Evolutionary conservation across 1,140 invertebrate species (phyloP), one percentile per base, ranked within the genome.

Genomic region (Myzus persicae): DNA sequence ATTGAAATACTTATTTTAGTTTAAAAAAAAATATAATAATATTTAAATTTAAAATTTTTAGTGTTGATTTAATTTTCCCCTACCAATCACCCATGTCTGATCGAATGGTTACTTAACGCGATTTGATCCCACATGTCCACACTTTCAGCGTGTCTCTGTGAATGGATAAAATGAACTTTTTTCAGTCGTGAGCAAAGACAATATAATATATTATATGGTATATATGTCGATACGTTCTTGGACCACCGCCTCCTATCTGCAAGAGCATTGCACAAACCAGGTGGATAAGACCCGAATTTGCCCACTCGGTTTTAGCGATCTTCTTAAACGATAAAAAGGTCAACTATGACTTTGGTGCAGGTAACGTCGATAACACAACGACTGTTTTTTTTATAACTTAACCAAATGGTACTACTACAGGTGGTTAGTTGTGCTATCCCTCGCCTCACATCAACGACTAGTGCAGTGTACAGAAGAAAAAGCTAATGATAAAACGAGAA

Each of bases 1-100:
- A 93, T 36, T 93, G 91, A 93, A 93, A 59, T 93, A 93, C 91
- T 93, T 93, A 93, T 93, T 93, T 93, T 93, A 84, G 91, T 84
- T 93, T 51, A 93, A 93, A 81, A 93, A n/a, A 82, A 54, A 82
- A 81, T 82, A 92, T 48, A 81, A 91, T 36, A 46, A 42, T 46
- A 81, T 91, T 91, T 81, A 46, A 67, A 81, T 91, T 81, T 76
- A 46, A 36, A 44, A 91, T 90, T 76, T 59, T 54, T 90, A 1
- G 54, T 90, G 51, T 44, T 67, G 1, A 84, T 40, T 40, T 40
- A 42, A 76, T 36, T 76, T 76, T 31, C 14, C 9, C 26, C 9
- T 9, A 59, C 54, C 9, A 59, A 31, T 4, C 54, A 26, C 51
- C 24, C 1, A 26, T 9, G 6, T 59, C 59, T 31, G 20, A n/a